Base-by-base conservation (phyloP, 2,797 vertebrate species). In the Distichodus sexfasciatus region DNA sequence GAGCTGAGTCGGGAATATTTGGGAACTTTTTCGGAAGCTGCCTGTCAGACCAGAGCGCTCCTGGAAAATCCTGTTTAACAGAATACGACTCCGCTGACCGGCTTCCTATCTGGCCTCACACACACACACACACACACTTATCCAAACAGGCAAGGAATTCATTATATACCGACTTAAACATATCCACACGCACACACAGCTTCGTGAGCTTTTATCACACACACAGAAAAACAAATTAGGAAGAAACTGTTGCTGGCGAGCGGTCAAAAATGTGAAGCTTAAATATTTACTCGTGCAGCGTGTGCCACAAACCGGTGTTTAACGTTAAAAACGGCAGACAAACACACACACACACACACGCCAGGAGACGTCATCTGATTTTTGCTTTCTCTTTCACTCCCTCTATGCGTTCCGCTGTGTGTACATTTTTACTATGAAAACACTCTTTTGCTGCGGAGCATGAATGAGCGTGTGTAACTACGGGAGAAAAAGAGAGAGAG, bases 21-120 rank as follows among this genome's bases (percentile, higher is more conserved):
- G 83, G 79, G 80, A 88, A 83, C 71, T 81, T 87, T 74, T 86
- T 88, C 73, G 79, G 87, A 90, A 89, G 86, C 85, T 82, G 79
- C 23, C 81, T 87, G 85, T 89, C 86, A 86, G 76, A 57, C 79
- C 50, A 8, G 66, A 70, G 50, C 71, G 76, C 78, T 82, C 85
- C 81, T 83, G 87, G 88, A 90, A 90, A 89, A 89, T 90, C 88
- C 88, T 89, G 87, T 89, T 91, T 88, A 87, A 88, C 85, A 85
- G 84, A 86, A 86, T 77, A 83, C 78, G 80, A 87, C 82, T 78
- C 77, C 76, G 77, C 80, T 54, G 31, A 57, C 12, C 60, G 62
- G 65, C 38, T 68, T 62, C 28, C 65, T 35, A 24, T 48, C 36
- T 23, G 66, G 29, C 36, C 26, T 51, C 1, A 2, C 15, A 7